Base-by-base conservation (phyloP, 2,797 vertebrate genomes). In the Phrynocephalus vlangalii region DNA sequence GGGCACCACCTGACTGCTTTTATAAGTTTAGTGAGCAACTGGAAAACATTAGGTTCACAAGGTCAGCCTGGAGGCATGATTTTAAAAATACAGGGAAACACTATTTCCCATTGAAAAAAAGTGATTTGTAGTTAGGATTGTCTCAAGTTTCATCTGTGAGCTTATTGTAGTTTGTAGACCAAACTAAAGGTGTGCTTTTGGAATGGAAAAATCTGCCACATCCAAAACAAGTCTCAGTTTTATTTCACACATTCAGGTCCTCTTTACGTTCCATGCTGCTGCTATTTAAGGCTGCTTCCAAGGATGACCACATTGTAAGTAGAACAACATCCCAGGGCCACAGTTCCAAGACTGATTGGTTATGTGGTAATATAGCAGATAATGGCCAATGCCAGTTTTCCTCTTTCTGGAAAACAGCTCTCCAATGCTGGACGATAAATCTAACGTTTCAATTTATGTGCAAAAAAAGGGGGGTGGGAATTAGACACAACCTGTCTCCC, bases 1-100 rank as follows among this genome's bases (percentile, higher is more conserved):
- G 44, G 60, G 9, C 20, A n/a, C 83, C 70, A 78, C 48, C 82
- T 93, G 85, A 86, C 52, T 87, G 80, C 88, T 91, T 85, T 91
- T 92, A 83, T 87, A 24, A 67, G 48, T 38, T 28, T 84, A 75
- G 56, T 56, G 87, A 88, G 63, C 80, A 82, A 87, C 52, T 75
- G 78, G n/a, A 86, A 86, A 87, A 50, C 83, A 78, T 70, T 76
- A 68, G 48, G 71, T 76, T 85, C 78, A 85, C 63, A 16, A 76
- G 44, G 60, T 85, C 79, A 82, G 26, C 38, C 28, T 63, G 52
- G 52, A 72, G 2, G 26, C 78, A 56, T 75, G 30, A 76, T 73
- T 30, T 50, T 15, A 28, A 73, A 44, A 38, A 63, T 50, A 18
- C 5, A 50, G 15, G 73, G 28, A 44, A 48, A 22, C 20, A 24